Evolutionary conservation across 2,888 invertebrate genomes (phyloP), one percentile per base, ranked within the genome.

Genomic region (Formica aserva): DNA sequence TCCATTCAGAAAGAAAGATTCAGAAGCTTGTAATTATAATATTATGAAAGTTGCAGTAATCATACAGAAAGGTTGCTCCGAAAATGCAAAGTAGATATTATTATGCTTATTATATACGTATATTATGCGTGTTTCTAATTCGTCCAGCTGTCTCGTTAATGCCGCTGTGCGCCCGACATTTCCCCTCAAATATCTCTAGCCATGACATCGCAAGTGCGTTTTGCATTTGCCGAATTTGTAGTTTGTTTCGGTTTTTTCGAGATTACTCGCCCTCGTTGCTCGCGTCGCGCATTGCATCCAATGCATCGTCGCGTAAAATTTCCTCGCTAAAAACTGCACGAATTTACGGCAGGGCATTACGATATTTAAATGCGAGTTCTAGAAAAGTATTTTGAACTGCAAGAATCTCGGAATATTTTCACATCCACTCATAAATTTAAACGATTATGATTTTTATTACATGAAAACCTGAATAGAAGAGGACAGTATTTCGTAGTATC

Each of bases 351-450:
- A 52, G 26, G 41, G 22, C 60, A 60, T 80, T 72, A 45, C 26
- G 78, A 72, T 65, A 62, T 80, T 80, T 80, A 62, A 80, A 80
- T 80, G 35, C n/a, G 32, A 60, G 48, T 35, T 80, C 18, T 62
- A 60, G 26, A 29, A 22, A 22, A 57, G 57, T 41, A 78, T 72
- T 78, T 48, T 38, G 60, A n/a, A 48, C 18, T 32, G 71, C 9
- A 32, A 22, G 22, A 22, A 32, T 69, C 22, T 78, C 71, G 57
- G 35, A 18, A 60, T 48, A 35, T 78, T 62, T 72, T 52, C 71
- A n/a, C 57, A 15, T 60, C 18, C 32, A 32, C 60, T 15, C 60
- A 41, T 45, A 60, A 71, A 78, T 78, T 71, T 71, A 71, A 77
- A 41, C 57, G n/a, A 77, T 60, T 45, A 78, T 26, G 35, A 72